These are phyloP conservation scores for Lissonota sp. DNA, from an alignment of 2,888 invertebrate species.

Conservation along the genomic window DNA sequence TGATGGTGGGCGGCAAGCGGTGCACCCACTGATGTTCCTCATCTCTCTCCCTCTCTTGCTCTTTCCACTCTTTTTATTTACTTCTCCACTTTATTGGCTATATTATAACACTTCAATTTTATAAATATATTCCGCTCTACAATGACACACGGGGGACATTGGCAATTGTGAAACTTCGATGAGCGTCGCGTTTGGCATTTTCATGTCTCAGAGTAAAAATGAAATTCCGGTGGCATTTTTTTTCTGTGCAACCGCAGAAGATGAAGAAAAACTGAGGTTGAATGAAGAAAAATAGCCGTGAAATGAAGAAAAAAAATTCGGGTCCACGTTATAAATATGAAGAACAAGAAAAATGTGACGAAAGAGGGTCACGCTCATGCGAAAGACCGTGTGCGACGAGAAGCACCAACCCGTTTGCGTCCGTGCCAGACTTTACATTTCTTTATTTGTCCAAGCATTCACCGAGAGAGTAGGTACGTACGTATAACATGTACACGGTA, in stretches of 20 bases:
- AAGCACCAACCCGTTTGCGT: conserved; percentile 48
- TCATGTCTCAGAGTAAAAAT: too few species aligned
- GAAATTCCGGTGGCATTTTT: too few species aligned
- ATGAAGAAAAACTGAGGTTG: neutral
- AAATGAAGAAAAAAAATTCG: conserved; percentile 18
- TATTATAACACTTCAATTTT: too few species aligned
- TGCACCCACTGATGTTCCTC: conserved; percentile 58
- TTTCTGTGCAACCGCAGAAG: neutral
- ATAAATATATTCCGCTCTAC: too few species aligned
- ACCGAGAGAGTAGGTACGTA: conserved; percentile 45
- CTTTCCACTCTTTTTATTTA: neutral
- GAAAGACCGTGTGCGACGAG: conserved; percentile 36
- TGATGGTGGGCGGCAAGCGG: conserved; percentile 61
- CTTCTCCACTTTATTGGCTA: too few species aligned
- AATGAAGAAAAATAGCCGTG: too few species aligned
- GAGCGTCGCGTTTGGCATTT: too few species aligned
- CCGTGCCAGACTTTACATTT: conserved; percentile 71
- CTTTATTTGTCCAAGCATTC: conserved; percentile 70
- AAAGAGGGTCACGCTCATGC: conserved; percentile 44
- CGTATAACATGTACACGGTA: conserved; percentile 24
- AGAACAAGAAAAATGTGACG: conserved; percentile 18
- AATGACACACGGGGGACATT: too few species aligned
- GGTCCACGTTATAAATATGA: conserved; percentile 20
- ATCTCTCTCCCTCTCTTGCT: conserved; percentile 29
- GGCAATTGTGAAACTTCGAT: too few species aligned